A percentile compares a stretch with the other conserved stretches of the same genome.
Evolutionary conservation across 1,140 invertebrate species (phyloP).

Genomic region (Bombus impatiens): DNA sequence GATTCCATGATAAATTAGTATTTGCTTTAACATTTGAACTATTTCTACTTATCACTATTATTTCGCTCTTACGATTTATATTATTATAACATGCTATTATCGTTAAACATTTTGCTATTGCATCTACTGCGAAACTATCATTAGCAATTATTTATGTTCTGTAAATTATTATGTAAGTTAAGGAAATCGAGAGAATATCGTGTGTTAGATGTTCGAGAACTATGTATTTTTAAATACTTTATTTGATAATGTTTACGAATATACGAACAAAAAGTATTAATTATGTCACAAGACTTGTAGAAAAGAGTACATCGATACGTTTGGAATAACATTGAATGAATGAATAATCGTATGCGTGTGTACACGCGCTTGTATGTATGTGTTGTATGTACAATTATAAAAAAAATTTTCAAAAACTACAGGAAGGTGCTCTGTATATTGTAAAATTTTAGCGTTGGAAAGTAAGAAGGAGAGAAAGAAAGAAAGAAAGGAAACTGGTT

Average conservation of each 20-base stretch:
- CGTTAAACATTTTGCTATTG: conserved; percentile 15
- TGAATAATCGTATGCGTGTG: background rate
- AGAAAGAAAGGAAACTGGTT: background rate
- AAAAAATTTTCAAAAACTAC: background rate
- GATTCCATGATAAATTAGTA: conserved; percentile 22
- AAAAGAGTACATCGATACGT: background rate
- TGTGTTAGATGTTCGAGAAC: conserved; percentile 1
- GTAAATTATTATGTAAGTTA: conserved; percentile 41
- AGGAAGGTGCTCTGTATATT: background rate
- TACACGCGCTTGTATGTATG: background rate
- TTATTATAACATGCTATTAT: background rate
- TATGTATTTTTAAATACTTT: conserved; percentile 29
- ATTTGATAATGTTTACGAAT: background rate
- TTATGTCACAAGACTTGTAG: conserved; percentile 27
- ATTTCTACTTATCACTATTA: conserved; percentile 10
- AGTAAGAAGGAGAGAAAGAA: background rate
- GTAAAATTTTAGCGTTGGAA: background rate
- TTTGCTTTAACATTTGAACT: background rate
- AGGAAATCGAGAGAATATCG: background rate
- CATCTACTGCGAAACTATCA: conserved; percentile 12
- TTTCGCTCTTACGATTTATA: conserved; percentile 16
- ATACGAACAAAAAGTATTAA: conserved; percentile 39
- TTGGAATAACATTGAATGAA: background rate
- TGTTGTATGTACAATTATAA: background rate
- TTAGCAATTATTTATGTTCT: conserved; percentile 46